Evolutionary conservation across 2,797 vertebrate species (phyloP).

Genomic region (Sciurus carolinensis): DNA sequence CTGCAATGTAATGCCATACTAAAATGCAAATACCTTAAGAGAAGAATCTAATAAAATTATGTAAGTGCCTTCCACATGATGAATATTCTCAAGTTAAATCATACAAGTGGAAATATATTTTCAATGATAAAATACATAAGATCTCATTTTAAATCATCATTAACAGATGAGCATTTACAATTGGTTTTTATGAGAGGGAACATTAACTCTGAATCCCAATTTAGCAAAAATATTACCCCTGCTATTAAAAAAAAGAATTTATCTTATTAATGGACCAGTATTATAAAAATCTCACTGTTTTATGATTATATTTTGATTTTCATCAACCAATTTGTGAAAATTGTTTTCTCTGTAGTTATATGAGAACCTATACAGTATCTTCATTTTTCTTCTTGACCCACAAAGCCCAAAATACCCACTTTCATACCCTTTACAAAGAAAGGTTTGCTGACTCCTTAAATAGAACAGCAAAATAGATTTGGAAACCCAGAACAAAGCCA

Average conservation of each 20-base stretch:
- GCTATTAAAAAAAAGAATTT: neutral
- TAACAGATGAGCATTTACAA: neutral
- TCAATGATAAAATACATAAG: neutral
- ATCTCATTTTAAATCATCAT: neutral
- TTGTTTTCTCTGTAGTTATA: neutral
- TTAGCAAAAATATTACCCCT: neutral
- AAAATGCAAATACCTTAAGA: neutral
- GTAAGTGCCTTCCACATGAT: neutral
- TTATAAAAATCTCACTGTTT: neutral
- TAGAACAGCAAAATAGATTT: neutral
- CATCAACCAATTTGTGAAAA: neutral
- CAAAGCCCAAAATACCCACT: neutral
- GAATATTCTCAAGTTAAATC: neutral
- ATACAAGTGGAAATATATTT: neutral
- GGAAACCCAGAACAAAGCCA: neutral
- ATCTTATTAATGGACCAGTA: neutral
- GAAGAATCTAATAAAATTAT: neutral
- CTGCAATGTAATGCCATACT: no score
- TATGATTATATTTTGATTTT: constrained; percentile 8
- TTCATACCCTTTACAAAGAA: neutral
- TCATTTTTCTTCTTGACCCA: neutral
- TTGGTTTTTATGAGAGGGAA: neutral
- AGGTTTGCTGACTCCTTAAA: neutral
- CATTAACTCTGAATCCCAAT: neutral
- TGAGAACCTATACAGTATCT: neutral